Evolutionary conservation across 64 coral and sea anemone species (phyloP).

Genomic region (Stichodactyla helianthus): DNA sequence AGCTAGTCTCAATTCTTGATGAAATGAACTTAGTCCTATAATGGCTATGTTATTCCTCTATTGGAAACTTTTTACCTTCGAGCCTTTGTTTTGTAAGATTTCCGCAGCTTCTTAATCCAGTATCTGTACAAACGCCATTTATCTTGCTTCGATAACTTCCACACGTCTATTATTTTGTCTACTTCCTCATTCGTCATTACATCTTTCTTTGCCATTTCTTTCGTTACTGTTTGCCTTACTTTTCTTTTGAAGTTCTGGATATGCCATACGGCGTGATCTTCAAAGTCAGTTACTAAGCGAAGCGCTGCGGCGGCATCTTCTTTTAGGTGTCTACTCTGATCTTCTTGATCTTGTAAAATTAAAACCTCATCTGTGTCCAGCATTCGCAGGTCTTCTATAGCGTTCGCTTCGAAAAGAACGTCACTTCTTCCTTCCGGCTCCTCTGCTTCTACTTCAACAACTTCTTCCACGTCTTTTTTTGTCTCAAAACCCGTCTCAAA

Average conservation of each 20-base stretch:
- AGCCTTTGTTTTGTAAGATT: conserved; percentile 10
- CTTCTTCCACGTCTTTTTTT: conserved; percentile 9
- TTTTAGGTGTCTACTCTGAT: neutral
- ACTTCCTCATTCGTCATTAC: conserved; percentile 53
- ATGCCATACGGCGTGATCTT: neutral
- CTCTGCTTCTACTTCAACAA: conserved; percentile 30
- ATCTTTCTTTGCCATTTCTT: conserved; percentile 51
- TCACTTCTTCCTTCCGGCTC: conserved; percentile 17
- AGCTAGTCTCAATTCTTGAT: too few relatives aligned
- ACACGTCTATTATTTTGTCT: conserved; percentile 29
- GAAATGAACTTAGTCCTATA: too few relatives aligned
- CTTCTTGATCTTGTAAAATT: neutral
- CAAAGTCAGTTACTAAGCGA: neutral
- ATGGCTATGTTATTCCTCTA: neutral
- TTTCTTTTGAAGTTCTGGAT: conserved; percentile 22
- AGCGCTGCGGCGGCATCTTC: neutral
- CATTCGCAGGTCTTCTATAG: conserved; percentile 42
- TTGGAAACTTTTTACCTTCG: neutral
- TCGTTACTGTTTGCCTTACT: conserved; percentile 28
- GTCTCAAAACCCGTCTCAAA: neutral
- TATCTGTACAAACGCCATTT: conserved; percentile 77
- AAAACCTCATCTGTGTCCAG: conserved; percentile 52
- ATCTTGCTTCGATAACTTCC: conserved; percentile 34
- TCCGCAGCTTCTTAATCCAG: conserved; percentile 44
- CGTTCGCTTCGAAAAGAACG: conserved; percentile 58